Base-by-base conservation (phyloP, 2,888 invertebrate species). In the Nasonia oneida region DNA sequence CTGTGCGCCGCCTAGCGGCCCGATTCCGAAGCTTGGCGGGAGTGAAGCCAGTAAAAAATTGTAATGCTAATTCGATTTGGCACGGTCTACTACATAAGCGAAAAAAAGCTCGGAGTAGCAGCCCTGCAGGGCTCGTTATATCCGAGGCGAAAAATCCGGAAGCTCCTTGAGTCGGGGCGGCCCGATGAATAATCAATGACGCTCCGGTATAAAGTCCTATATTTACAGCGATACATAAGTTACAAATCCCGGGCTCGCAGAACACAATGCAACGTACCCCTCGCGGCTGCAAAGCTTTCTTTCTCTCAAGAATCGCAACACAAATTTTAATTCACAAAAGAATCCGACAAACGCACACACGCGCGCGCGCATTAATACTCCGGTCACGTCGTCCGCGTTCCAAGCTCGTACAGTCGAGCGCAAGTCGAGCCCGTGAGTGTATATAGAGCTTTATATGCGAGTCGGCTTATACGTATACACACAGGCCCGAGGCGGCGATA, bases 251-350 rank as follows among this genome's bases (percentile, higher is more conserved):
- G n/a, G 6, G 18, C 3, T 18, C 57, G 6, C 18, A 4, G 6
- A 0, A n/a, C 6, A n/a, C 57, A 18, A 50, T 50, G 14, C 18
- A 29, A 53, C 18, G 2, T 4, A 15, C 1, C 53, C 14, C 53
- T 50, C 29, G n/a, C 74, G 47, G 14, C 1, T 50, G 50, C 47
- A 23, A 23, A 23, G 37, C 37, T 37, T 37, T 42, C 37, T 74
- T 39, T 74, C 47, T 39, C 78, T 14, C 64, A 33, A 67, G 15
- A 79, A 12, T 50, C 67, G 15, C 42, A 47, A 37, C 33, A 37
- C 18, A 80, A 79, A 29, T 67, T 79, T 79, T 67, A 79, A 73
- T 53, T 61, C 53, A 57, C 73, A 81, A 71, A 73, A 64, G 81
- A 61, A 23, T 23, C 23, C 23, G 23, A 23, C 23, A 23, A 23